Evolutionary conservation across 2,113 vertebrate species (phyloP), one percentile per base, ranked within the genome.

Genomic region (Onychorhynchus coronatus): DNA sequence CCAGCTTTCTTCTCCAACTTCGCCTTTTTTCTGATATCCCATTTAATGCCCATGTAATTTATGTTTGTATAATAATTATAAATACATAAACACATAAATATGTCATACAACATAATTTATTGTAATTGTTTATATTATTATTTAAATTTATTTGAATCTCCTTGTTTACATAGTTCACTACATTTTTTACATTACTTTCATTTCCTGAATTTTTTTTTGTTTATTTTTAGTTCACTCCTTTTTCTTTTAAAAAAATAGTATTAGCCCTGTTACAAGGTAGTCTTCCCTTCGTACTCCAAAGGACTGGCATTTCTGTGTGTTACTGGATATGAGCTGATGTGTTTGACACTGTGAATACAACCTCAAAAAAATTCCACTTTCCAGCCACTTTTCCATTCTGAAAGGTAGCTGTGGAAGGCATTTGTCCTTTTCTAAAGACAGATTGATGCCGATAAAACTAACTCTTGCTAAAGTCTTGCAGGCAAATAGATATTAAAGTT

Each of bases 271-370:
- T 83, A 42, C 67, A 50, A 70, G 50, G 47, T 71, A 90, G 42
- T 85, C 59, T 56, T 93, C 39, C 55, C 82, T 86, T 93, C 79
- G 25, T 78, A 61, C 39, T 84, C 71, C 75, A 86, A 80, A 88
- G 80, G 78, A 49, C 59, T 92, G 56, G 19, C 73, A 92, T 62
- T 78, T 94, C 55, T 87, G 85, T 95, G 31, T 91, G 91, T 93
- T 97, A 94, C 92, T 33, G 59, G 80, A 81, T 75, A 80, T 61
- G 59, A 95, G 67, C 77, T 97, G 91, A 53, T 96, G 65, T 80
- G 58, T 71, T 79, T 92, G 80, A 89, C 74, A 93, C 75, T 96
- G 78, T 37, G 31, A 97, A 61, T 67, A 56, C 11, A 20, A 73
- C 33, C 75, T 94, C 75, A 81, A 83, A 72, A 66, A 90, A 93